Evolutionary conservation across 2,888 invertebrate genomes (phyloP).

Genomic region (Hyposoter dolosus): DNA sequence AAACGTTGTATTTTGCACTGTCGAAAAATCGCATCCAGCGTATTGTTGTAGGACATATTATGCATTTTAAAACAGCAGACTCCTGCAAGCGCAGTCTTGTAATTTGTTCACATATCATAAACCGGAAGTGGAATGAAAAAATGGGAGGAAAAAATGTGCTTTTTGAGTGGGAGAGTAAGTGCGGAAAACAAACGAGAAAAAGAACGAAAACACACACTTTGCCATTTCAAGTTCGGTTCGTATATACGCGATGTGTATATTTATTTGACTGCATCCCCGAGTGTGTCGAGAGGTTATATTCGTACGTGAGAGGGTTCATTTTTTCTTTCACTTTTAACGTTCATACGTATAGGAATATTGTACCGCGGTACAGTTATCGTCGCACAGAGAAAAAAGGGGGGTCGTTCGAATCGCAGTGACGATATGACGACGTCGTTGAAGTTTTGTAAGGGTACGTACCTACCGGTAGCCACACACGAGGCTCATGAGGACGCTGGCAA

Average conservation of each 20-base stretch:
- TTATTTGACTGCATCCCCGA: conserved; percentile 25
- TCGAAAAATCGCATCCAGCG: not conserved
- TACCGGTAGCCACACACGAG: conserved; percentile 27
- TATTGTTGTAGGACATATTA: not conserved
- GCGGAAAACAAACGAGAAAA: conserved; percentile 24
- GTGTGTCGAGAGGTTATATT: conserved; percentile 31
- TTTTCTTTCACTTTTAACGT: conserved; percentile 27
- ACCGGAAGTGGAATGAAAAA: conserved; percentile 19
- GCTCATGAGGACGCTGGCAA: conserved; percentile 70
- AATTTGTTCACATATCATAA: not conserved
- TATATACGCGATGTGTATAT: not conserved
- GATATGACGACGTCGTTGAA: conserved; percentile 55
- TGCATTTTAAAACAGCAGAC: not conserved
- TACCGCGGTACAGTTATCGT: conserved; percentile 20
- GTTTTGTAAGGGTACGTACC: conserved; percentile 25
- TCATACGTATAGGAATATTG: conserved; percentile 30
- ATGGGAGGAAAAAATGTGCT: not conserved
- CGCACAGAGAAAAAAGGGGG: conserved; percentile 16
- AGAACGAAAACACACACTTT: conserved; percentile 19
- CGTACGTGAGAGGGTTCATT: conserved; percentile 14
- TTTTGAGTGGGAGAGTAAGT: conserved; percentile 8
- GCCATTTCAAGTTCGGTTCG: conserved; percentile 26
- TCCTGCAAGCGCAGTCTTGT: not conserved
- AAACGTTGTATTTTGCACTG: not conserved
- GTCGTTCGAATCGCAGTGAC: conserved; percentile 54